Evolutionary conservation across 1,140 invertebrate genomes (phyloP).

Genomic region (Nasonia vitripennis): DNA sequence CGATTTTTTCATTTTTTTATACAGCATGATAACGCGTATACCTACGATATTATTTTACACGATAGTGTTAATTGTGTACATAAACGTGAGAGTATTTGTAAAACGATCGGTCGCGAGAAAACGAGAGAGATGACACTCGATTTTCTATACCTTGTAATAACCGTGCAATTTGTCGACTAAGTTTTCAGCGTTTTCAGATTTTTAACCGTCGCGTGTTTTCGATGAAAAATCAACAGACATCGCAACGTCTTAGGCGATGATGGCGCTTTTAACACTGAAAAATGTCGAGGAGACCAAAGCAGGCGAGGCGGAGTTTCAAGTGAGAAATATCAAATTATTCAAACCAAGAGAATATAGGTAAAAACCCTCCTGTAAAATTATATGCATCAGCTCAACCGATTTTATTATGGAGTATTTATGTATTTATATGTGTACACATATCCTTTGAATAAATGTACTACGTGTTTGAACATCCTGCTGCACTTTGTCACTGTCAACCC

Average conservation of each 20-base stretch:
- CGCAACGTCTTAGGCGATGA: neutral
- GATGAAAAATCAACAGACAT: neutral
- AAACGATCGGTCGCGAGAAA: neutral
- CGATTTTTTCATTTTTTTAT: constrained; percentile 19
- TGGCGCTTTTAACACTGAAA: neutral
- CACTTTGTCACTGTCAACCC: constrained; percentile 7
- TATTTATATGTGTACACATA: constrained; percentile 71
- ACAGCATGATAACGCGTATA: neutral
- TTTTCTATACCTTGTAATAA: constrained; percentile 26
- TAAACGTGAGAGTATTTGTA: constrained; percentile 22
- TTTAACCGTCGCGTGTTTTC: constrained; percentile 13
- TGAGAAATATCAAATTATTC: constrained; percentile 7
- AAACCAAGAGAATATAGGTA: neutral
- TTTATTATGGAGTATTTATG: constrained; percentile 68
- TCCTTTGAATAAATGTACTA: constrained; percentile 69
- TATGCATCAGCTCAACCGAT: constrained; percentile 56
- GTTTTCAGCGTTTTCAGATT: neutral
- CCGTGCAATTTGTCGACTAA: constrained; percentile 1
- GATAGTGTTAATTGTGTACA: neutral
- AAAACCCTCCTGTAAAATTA: constrained; percentile 49
- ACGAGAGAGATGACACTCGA: neutral
- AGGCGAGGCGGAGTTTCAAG: neutral
- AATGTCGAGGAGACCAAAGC: constrained; percentile 29
- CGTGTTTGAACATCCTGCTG: constrained; percentile 60
- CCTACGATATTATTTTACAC: neutral